Percentiles rank a stretch among this genome's conserved stretches.
Conservation (phyloP, 1,140 invertebrate genomes). For the Neodiprion fabricii region DNA sequence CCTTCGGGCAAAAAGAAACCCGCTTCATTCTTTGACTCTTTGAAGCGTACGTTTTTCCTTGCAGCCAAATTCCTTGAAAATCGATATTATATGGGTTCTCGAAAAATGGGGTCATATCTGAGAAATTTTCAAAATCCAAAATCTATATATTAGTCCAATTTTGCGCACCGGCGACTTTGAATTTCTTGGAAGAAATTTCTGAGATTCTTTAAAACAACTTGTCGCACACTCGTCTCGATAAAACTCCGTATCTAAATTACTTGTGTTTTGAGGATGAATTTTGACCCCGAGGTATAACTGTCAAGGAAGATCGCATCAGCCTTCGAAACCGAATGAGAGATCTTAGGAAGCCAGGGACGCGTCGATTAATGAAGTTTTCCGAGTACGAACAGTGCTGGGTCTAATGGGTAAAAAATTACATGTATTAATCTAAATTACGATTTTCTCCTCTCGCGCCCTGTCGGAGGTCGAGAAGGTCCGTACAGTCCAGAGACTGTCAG, state of each 20-base stretch:
- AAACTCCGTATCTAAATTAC: too few relatives aligned
- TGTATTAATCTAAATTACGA: conserved; percentile 35
- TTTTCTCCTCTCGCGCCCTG: conserved; percentile 13
- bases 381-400: background rate
- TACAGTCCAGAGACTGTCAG: background rate
- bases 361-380: conserved; percentile 31
- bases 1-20: background rate
- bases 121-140: too few relatives aligned
- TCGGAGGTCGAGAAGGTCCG: background rate
- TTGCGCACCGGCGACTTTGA: background rate
- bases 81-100: too few relatives aligned
- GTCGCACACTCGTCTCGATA: too few relatives aligned
- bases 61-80: too few relatives aligned
- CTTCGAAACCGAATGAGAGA: too few relatives aligned
- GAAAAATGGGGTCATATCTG: too few relatives aligned
- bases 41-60: background rate
- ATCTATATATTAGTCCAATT: background rate
- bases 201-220: too few relatives aligned
- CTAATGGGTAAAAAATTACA: conserved; percentile 25
- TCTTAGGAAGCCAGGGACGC: background rate
- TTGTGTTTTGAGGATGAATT: too few relatives aligned
- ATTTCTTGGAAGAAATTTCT: too few relatives aligned
- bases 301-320: too few relatives aligned
- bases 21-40: background rate
- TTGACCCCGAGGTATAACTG: too few relatives aligned